Conservation (phyloP, 53 echinoderm and acorn worm genomes). For the Luidia sarsii region DNA sequence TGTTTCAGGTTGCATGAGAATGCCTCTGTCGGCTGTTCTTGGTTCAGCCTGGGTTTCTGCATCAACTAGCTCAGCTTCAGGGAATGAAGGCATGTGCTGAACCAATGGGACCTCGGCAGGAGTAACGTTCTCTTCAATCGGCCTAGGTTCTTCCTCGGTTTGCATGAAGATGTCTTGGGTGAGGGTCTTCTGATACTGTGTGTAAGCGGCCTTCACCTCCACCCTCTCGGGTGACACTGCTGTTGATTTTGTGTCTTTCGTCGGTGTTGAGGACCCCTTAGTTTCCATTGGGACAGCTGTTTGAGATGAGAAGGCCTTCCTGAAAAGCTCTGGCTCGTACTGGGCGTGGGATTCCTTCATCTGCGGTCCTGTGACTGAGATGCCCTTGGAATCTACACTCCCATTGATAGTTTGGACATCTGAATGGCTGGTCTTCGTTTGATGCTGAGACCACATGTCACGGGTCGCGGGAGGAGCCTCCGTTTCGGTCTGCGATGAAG, state of each 20-base stretch:
- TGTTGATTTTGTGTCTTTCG: slow-evolving; percentile 11
- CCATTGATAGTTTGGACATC: slow-evolving; percentile 54
- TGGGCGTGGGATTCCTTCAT: slow-evolving; percentile 52
- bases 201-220: slow-evolving; percentile 5
- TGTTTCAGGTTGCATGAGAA: slow-evolving; percentile 8
- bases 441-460: not conserved
- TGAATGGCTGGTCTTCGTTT: slow-evolving; percentile 11
- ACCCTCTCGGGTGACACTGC: slow-evolving; percentile 18
- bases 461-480: not conserved
- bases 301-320: not conserved
- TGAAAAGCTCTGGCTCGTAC: slow-evolving; percentile 56
- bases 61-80: slow-evolving; percentile 40
- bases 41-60: slow-evolving; percentile 51
- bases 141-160: not conserved
- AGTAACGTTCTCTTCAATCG: slow-evolving; percentile 6
- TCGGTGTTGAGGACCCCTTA: slow-evolving; percentile 18
- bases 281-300: not conserved
- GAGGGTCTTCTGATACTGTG: not conserved
- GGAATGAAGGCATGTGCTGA: slow-evolving; percentile 5
- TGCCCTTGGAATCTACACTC: not conserved
- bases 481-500: slow-evolving; percentile 6
- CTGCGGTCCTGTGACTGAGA: slow-evolving; percentile 37
- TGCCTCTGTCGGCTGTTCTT: slow-evolving; percentile 12
- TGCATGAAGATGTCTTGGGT: slow-evolving; percentile 38
- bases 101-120: slow-evolving; percentile 1